These are phyloP conservation scores for Monopis laevigella DNA, from an alignment of 2,888 invertebrate species.

Conservation along the genomic window DNA sequence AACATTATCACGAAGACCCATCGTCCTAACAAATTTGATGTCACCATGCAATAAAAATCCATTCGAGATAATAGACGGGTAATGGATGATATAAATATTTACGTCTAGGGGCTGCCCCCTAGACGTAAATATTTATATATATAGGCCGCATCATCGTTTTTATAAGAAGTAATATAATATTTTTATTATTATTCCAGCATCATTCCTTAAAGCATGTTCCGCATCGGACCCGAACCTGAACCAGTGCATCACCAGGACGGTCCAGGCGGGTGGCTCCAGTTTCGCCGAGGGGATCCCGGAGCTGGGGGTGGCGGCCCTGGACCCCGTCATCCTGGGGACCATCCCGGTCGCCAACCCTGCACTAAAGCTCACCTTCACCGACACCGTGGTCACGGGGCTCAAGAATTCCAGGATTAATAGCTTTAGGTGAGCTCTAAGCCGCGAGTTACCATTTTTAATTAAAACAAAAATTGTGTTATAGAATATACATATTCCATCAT, in stretches of 20 bases:
- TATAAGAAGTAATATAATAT: too few relatives aligned
- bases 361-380: conserved; percentile 47
- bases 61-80: too few relatives aligned
- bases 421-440: conserved; percentile 44
- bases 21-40: too few relatives aligned
- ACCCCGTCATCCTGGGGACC: conserved; percentile 54
- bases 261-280: conserved; percentile 32
- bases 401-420: conserved; percentile 41
- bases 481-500: not conserved
- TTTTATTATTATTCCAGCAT: conserved; percentile 35
- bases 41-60: too few relatives aligned
- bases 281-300: conserved; percentile 56
- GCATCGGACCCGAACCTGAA: conserved; percentile 47
- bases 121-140: too few relatives aligned
- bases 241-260: conserved; percentile 42
- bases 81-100: too few relatives aligned
- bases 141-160: too few relatives aligned
- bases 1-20: too few relatives aligned
- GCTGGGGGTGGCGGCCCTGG: conserved; percentile 52
- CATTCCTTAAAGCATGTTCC: conserved; percentile 55
- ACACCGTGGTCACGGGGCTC: conserved; percentile 55
- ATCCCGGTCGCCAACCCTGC: conserved; percentile 51
- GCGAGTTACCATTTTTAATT: too few relatives aligned
- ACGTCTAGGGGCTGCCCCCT: too few relatives aligned
- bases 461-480: not conserved